A percentile compares a stretch with the other conserved stretches of the same genome.
phyloP scores from a whole-genome alignment of 2,797 vertebrate genomes.

The Eulemur coronatus region DNA sequence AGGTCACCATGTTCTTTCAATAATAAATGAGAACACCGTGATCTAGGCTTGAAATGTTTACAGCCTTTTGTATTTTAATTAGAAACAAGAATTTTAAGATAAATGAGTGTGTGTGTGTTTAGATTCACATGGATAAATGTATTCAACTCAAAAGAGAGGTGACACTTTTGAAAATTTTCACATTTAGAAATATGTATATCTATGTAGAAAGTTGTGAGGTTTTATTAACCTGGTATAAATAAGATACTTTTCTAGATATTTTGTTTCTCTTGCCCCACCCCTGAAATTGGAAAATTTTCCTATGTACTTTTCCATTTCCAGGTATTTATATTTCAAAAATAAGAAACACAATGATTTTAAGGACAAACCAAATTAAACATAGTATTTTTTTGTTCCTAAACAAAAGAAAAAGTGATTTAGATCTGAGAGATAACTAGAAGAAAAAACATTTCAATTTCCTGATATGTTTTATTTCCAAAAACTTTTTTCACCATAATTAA shows the following conservation, averaged over 20 bases:
- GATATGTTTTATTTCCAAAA: conserved; percentile 23
- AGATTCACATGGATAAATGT: conserved; percentile 11
- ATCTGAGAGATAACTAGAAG: not conserved
- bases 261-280: not conserved
- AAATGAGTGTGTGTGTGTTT: not conserved
- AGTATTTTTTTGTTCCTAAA: not conserved
- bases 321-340: conserved; percentile 33
- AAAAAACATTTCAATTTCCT: not conserved
- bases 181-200: not conserved
- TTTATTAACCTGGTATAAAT: conserved; percentile 42
- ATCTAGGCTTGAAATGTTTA: not conserved
- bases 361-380: not conserved
- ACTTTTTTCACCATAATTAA: not conserved
- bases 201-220: not conserved
- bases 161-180: not conserved
- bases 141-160: conserved; percentile 22
- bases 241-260: not conserved
- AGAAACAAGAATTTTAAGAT: conserved; percentile 49
- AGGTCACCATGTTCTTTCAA: conserved; percentile 70
- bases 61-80: conserved; percentile 60
- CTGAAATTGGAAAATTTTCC: not conserved
- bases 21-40: conserved; percentile 74
- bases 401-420: conserved; percentile 7
- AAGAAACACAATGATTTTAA: conserved; percentile 18
- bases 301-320: not conserved